Conservation (phyloP, 2,113 vertebrate species). For the Fukomys damarensis region DNA sequence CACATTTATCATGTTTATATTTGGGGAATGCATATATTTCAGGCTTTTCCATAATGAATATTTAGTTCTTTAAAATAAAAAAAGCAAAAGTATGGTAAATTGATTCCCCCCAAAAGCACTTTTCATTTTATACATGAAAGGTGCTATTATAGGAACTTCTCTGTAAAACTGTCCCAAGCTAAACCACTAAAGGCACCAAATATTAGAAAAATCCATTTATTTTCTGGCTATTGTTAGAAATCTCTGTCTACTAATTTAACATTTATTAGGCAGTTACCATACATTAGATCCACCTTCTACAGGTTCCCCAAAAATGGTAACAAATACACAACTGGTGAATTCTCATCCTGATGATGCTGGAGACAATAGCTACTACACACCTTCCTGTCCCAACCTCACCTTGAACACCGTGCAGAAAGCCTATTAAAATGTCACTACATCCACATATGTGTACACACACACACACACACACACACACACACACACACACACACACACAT, state of each 20-base stretch:
- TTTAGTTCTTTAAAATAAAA: not conserved
- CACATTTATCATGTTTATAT: not conserved
- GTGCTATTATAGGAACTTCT: not conserved
- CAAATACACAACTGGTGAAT: not conserved
- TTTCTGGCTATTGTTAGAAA: not conserved
- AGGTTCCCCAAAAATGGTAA: not conserved
- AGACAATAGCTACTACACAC: not conserved
- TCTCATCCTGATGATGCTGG: not conserved
- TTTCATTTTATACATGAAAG: slow-evolving; percentile 27
- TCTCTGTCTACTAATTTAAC: not conserved
- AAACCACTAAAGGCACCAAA: not conserved
- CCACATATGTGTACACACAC: not conserved
- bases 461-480: not conserved
- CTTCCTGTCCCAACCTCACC: not conserved
- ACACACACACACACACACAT: not conserved
- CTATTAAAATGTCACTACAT: not conserved
- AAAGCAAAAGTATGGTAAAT: not conserved
- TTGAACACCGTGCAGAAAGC: not conserved
- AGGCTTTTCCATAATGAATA: not conserved
- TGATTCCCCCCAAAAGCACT: not conserved
- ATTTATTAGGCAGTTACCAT: not conserved
- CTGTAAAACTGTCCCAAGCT: not conserved
- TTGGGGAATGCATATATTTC: not conserved
- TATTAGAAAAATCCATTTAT: not conserved
- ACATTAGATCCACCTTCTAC: not conserved